Conservation (phyloP, 2,797 vertebrate genomes). For the Lerista edwardsae region DNA sequence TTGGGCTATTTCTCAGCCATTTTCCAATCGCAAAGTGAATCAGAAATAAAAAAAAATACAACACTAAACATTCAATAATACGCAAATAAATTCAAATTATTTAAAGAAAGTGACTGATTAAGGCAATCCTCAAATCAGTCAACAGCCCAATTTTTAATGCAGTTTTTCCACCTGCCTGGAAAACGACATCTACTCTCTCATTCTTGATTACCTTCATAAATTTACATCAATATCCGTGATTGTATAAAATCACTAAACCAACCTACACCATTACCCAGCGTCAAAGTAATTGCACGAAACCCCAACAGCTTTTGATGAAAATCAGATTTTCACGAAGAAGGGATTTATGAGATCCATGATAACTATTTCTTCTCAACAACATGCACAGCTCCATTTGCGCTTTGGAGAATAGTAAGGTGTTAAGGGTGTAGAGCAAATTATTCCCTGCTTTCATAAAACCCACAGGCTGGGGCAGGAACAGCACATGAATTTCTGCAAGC, state of each 20-base stretch:
- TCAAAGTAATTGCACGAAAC: background rate
- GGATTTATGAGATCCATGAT: slow-evolving; percentile 31
- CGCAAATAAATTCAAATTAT: background rate
- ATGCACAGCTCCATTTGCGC: slow-evolving; percentile 36
- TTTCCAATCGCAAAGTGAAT: too few species aligned
- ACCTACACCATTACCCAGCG: slow-evolving; percentile 16
- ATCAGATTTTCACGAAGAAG: slow-evolving; percentile 28
- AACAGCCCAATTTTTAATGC: background rate
- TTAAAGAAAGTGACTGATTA: slow-evolving; percentile 4
- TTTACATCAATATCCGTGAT: background rate
- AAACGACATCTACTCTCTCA: background rate
- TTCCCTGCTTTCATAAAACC: background rate
- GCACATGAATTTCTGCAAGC: background rate
- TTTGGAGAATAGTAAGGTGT: slow-evolving; percentile 30
- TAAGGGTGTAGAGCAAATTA: slow-evolving; percentile 16
- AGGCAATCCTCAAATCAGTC: background rate
- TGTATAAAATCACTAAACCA: slow-evolving; percentile 29
- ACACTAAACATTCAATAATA: background rate
- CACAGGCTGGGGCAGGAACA: background rate
- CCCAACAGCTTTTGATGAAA: slow-evolving; percentile 42
- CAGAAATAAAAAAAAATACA: too few species aligned
- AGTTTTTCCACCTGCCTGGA: background rate
- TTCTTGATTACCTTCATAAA: slow-evolving; percentile 13
- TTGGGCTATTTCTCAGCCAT: too few species aligned
- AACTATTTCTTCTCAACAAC: slow-evolving; percentile 41